Base-by-base conservation (phyloP, 2,797 vertebrate genomes). In the Cygnus olor region DNA sequence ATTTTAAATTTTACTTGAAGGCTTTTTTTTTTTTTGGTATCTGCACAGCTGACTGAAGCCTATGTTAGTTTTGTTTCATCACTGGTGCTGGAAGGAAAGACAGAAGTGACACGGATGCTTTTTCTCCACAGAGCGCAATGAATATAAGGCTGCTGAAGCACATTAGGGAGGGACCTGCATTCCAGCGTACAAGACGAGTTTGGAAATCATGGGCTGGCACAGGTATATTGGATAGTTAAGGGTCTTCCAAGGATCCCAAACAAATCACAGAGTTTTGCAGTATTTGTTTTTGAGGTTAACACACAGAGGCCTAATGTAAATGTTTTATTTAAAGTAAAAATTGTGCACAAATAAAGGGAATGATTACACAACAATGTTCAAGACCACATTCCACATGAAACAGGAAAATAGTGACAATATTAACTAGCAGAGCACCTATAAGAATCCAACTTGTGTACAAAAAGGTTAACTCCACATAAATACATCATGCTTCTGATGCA, bases 251-350 rank as follows among this genome's bases (percentile, higher is more conserved):
- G 18, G 53, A 77, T 25, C 16, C 44, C 60, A 85, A 47, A 64
- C 25, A 81, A 74, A 88, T 15, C 47, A 16, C 56, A 60, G 71
- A 34, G 44, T 68, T 79, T 80, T 5, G 6, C 45, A 77, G 30
- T 22, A 51, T 69, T 91, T 65, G 40, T 47, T 80, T 64, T 36
- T 63, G 6, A 87, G 25, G 34, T 69, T 53, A 76, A 73, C 72
- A 92, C 65, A 95, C 40, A 88, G 72, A 95, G 58, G 58, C 80
- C 90, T 93, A 96, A 91, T 96, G 80, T 72, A 97, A 97, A 97
- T 94, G 93, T 97, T 98, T 98, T 98, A 98, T 98, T 98, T 97
- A 89, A 97, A 97, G 94, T 97, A 98, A 97, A 97, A 97, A 96
- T 88, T 97, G 91, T 97, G 96, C 95, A 98, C 97, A 97, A 97